Evolutionary conservation across 30 jellyfish, hydroid and myxozoan genomes (phyloP).

Genomic region (Pelagia noctiluca): DNA sequence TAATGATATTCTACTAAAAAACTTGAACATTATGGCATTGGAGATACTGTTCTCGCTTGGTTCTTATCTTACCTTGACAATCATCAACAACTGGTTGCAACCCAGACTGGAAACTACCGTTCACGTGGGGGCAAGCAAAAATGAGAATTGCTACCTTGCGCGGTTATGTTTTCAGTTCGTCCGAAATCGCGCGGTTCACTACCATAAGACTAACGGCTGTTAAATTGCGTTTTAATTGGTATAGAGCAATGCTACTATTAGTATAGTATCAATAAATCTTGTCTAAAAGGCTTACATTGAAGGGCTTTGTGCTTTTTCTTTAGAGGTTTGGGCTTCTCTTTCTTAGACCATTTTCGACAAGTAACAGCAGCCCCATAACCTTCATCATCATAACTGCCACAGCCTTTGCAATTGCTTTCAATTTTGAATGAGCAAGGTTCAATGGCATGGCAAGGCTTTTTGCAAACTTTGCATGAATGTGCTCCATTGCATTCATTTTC

Average conservation of each 20-base stretch:
- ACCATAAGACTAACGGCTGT: neutral
- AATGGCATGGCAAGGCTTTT: slow-evolving; percentile 20
- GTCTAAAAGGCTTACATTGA: neutral
- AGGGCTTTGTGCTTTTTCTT: slow-evolving; percentile 2
- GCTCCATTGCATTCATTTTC: slow-evolving; percentile 9
- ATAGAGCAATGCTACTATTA: neutral
- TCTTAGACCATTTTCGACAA: neutral
- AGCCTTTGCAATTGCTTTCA: neutral
- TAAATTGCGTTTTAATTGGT: neutral
- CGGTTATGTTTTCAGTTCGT: neutral
- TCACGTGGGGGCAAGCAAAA: too few relatives aligned
- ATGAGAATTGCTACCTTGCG: neutral
- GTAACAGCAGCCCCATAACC: slow-evolving; percentile 5
- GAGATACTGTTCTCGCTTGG: too few relatives aligned
- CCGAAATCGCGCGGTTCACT: neutral
- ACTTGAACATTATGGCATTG: too few relatives aligned
- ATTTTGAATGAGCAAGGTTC: neutral
- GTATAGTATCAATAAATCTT: neutral
- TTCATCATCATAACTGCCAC: slow-evolving; percentile 2
- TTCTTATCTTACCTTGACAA: too few relatives aligned
- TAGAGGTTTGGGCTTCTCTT: slow-evolving; percentile 4
- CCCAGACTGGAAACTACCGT: slow-evolving; percentile 8
- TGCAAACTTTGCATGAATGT: slow-evolving; percentile 6
- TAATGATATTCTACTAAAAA: too few relatives aligned
- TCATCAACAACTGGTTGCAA: too few relatives aligned